Evolutionary conservation across 2,797 vertebrate species (phyloP), one percentile per base, ranked within the genome.

Genomic region (Sebastes vulpes): DNA sequence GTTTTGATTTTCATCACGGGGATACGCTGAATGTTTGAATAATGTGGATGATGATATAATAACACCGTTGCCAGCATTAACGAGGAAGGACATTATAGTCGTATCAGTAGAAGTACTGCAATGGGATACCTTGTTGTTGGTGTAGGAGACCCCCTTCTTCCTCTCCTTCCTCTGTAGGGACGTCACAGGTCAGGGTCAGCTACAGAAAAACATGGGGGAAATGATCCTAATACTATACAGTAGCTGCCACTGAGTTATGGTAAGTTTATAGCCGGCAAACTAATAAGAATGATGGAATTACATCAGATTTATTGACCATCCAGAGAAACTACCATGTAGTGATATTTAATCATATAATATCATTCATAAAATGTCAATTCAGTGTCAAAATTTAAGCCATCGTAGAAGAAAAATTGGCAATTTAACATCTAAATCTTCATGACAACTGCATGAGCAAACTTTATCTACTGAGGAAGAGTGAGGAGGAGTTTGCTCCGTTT

Each of bases 21-120:
- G 81, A 78, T 64, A 28, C 14, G 9, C 20, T 31, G 66, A 64
- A 64, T 77, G 79, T 82, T 84, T 72, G 73, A 77, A 74, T 75
- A 59, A 85, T 74, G 82, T 58, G 80, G 69, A 81, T 75, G 89
- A 80, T 82, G 46, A 70, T 65, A 80, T 88, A 87, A 90, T 74
- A 78, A 75, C 59, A 72, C 5, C 11, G 73, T 21, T 69, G 79
- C 64, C 54, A 48, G 25, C 57, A 67, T 77, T 77, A 73, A 81
- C 9, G 20, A 68, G 48, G 60, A 53, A 76, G 63, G 72, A 21
- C 72, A 76, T 89, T 83, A 79, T 79, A 74, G 52, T 65, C 18
- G 6, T 79, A 87, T 90, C 81, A 77, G 72, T 74, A 35, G 42
- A 72, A 67, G 72, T 35, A 21, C 72, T 78, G 88, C 54, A 81